Evolutionary conservation across 2,888 invertebrate genomes (phyloP).

Genomic region (Epirrhoe tristata): DNA sequence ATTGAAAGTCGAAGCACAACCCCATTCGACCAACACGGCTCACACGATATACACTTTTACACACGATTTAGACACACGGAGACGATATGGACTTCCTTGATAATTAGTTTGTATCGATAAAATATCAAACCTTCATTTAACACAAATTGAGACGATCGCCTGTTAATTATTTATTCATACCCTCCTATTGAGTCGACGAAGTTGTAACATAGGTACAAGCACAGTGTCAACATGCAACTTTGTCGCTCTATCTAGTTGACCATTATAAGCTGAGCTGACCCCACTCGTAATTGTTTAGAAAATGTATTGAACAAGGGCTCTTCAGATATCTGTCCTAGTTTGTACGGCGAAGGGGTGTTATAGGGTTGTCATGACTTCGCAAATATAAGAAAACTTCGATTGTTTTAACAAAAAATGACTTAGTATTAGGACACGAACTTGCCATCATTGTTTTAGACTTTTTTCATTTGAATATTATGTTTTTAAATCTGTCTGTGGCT

Average conservation of each 20-base stretch:
- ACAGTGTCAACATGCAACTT: conserved; percentile 66
- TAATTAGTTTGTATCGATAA: conserved; percentile 10
- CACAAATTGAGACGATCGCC: conserved; percentile 16
- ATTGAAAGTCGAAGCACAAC: too few species aligned
- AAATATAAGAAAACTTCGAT: neutral
- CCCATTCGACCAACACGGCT: too few species aligned
- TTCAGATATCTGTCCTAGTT: conserved; percentile 54
- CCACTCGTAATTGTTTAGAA: conserved; percentile 31
- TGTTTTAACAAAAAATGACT: too few species aligned
- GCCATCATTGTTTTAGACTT: too few species aligned
- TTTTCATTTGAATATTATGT: too few species aligned
- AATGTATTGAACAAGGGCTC: conserved; percentile 47
- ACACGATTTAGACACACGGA: too few species aligned
- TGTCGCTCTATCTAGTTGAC: conserved; percentile 53
- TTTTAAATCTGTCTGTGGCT: too few species aligned
- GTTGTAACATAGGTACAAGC: conserved; percentile 59
- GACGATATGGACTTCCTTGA: neutral
- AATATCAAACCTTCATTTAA: conserved; percentile 8
- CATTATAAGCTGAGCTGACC: conserved; percentile 50
- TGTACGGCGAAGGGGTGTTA: conserved; percentile 32
- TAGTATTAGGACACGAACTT: too few species aligned
- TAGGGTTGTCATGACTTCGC: conserved; percentile 1
- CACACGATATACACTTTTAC: too few species aligned
- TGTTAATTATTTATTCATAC: conserved; percentile 24
- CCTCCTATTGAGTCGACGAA: conserved; percentile 36